Conservation (phyloP, 2,888 invertebrate species). For the Drosophila kuntzei region DNA sequence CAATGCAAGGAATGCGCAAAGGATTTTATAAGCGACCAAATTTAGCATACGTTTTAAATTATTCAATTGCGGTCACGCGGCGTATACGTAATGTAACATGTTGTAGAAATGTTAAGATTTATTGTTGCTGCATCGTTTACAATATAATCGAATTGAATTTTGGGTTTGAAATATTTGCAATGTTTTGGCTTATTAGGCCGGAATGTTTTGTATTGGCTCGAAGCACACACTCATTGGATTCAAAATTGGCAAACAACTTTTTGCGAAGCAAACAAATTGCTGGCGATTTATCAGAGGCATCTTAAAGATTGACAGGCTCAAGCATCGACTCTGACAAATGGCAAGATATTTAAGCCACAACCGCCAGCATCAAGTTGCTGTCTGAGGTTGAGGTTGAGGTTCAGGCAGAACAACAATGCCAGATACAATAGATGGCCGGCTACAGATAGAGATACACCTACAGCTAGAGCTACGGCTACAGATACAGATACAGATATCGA, state of each 20-base stretch:
- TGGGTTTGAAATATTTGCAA: slow-evolving; percentile 11
- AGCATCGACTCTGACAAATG: slow-evolving; percentile 41
- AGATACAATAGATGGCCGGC: slow-evolving; percentile 33
- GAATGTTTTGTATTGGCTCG: slow-evolving; percentile 14
- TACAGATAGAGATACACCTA: slow-evolving; percentile 31
- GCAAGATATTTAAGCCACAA: slow-evolving; percentile 25
- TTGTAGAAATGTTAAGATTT: slow-evolving; percentile 13
- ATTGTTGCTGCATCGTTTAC: slow-evolving; percentile 7
- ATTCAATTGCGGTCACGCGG: slow-evolving; percentile 34
- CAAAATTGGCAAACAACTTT: slow-evolving; percentile 49
- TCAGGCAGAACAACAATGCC: slow-evolving; percentile 36
- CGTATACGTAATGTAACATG: slow-evolving; percentile 43
- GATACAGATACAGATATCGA: slow-evolving; percentile 66
- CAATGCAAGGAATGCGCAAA: slow-evolving; percentile 26
- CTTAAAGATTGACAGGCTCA: slow-evolving; percentile 50
- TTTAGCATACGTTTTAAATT: slow-evolving; percentile 41
- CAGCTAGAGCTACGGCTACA: slow-evolving; percentile 2
- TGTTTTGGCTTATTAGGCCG: slow-evolving; percentile 41
- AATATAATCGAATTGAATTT: slow-evolving; percentile 5
- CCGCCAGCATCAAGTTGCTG: slow-evolving; percentile 13
- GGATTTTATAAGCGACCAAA: slow-evolving; percentile 28
- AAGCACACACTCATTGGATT: slow-evolving; percentile 2
- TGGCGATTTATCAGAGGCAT: slow-evolving; percentile 45
- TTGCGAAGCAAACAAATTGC: slow-evolving; percentile 51
- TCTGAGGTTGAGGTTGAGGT: slow-evolving; percentile 19